A percentile compares a stretch with the other conserved stretches of the same genome.
These are phyloP conservation scores for Channa maculata DNA, from an alignment of 2,113 vertebrate genomes.

Conservation along the genomic window DNA sequence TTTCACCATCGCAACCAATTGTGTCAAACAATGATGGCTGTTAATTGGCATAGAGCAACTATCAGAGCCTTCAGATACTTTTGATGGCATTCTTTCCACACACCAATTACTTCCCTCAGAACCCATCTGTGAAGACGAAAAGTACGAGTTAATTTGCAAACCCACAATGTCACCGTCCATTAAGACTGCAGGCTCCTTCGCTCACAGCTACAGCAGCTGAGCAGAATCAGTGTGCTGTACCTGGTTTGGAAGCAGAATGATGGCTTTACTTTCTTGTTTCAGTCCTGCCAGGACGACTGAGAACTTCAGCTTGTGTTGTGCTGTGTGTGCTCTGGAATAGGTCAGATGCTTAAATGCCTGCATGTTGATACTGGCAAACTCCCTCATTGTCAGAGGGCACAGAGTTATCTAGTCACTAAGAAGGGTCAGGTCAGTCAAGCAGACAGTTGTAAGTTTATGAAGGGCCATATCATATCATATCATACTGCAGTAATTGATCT, in stretches of 20 bases:
- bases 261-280: constrained; percentile 40
- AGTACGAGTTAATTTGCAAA: constrained; percentile 60
- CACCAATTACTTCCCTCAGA: constrained; percentile 51
- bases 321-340: constrained; percentile 15
- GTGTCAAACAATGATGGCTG: constrained; percentile 57
- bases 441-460: not conserved
- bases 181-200: constrained; percentile 37
- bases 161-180: constrained; percentile 54
- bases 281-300: constrained; percentile 22
- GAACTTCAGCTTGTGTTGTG: constrained; percentile 16
- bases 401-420: not conserved
- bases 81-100: constrained; percentile 35
- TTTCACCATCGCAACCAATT: constrained; percentile 50
- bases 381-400: constrained; percentile 23
- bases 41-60: constrained; percentile 54
- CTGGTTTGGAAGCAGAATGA: constrained; percentile 52
- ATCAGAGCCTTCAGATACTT: constrained; percentile 45
- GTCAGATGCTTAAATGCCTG: constrained; percentile 35
- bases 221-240: constrained; percentile 19
- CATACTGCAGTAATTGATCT: too few relatives aligned
- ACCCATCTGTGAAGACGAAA: constrained; percentile 46
- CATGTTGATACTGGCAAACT: constrained; percentile 24
- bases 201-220: constrained; percentile 32
- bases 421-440: not conserved
- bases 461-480: too few relatives aligned